Evolutionary conservation across 2,888 invertebrate species (phyloP), one percentile per base, ranked within the genome.

Genomic region (Watsonalla binaria): DNA sequence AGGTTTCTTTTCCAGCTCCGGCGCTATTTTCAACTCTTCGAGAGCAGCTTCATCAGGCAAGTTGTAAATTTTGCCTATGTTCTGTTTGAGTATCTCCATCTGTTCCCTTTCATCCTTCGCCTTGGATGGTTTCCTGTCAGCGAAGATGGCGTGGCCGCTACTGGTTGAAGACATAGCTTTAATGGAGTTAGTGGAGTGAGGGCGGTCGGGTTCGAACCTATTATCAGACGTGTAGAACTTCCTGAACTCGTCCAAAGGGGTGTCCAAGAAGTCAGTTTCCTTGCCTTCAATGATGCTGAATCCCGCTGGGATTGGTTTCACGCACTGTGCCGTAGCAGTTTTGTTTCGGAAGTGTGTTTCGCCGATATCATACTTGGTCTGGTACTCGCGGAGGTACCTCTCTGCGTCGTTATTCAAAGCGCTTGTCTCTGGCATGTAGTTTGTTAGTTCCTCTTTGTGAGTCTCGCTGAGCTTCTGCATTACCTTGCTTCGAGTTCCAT

Each of bases 221-320:
- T 65, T 73, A 6, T 62, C 63, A 0, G 75, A 65, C 6, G 74
- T 74, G 59, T 90, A 90, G 2, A 83, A 60, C 59, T 84, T 86
- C 52, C 90, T 76, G 51, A 90, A 90, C 51, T 89, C 89, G 0
- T 51, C 57, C 7, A 90, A 54, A 0, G 90, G 85, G 11, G 81
- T 83, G 59, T 86, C 86, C 35, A 89, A 64, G 55, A 81, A 85
- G 56, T 84, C 73, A 0, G 62, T 61, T 0, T 56, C 57, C 48
- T 15, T 49, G 47, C 5, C 57, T 37, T 60, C 47, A 2, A 55
- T 33, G 15, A 67, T 63, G 0, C 63, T 54, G 54, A 61, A 74
- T 0, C 59, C 47, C 37, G 55, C 42, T 0, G 80, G 78, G 46
- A 80, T 76, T 0, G 82, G 82, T 47, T 70, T 76, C 0, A 58